Evolutionary conservation across 1,140 invertebrate genomes (phyloP), one percentile per base, ranked within the genome.

Genomic region (Euschistus heros): DNA sequence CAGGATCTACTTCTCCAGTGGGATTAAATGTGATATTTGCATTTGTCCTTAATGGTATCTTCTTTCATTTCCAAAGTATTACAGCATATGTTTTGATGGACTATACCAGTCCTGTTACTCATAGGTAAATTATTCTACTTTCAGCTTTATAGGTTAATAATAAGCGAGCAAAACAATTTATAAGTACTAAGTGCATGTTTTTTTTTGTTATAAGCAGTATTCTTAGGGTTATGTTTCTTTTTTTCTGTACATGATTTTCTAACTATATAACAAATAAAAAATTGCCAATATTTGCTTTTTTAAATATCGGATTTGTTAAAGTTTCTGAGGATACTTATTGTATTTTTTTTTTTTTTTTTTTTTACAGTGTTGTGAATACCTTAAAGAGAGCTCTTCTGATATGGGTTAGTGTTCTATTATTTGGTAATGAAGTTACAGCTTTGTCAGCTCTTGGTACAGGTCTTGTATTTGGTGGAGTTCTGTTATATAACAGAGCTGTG

Each of bases 31-130:
- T 5, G 69, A 74, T 88, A 8, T 73, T 80, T 33, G 81, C 81
- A 46, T 84, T 87, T 71, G 73, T 89, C 27, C 73, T 91, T 1
- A 90, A 91, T 76, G 89, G 89, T n/a, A 47, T 91, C 7, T 90
- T 89, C 74, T 92, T 91, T 75, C 90, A 92, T 75, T 88, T 88
- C 73, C 90, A 92, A 82, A 90, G 87, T 75, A 89, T 92, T 70
- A 87, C 87, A 63, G 89, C 89, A 13, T 92, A 91, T 77, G 87
- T 88, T 55, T 80, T 92, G 60, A 89, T 92, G 85, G 86, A 87
- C 72, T 90, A 89, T 72, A 89, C 92, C 72, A 89, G 86, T 76
- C 89, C 89, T 46, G 87, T 92, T 15, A 91, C 89, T 42, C 88
- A 92, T 72, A 91, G 89, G 89, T 91, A 77, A 75, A 70, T 10